Evolutionary conservation across 2,888 invertebrate species (phyloP).

Genomic region (Hyposoter didymator): DNA sequence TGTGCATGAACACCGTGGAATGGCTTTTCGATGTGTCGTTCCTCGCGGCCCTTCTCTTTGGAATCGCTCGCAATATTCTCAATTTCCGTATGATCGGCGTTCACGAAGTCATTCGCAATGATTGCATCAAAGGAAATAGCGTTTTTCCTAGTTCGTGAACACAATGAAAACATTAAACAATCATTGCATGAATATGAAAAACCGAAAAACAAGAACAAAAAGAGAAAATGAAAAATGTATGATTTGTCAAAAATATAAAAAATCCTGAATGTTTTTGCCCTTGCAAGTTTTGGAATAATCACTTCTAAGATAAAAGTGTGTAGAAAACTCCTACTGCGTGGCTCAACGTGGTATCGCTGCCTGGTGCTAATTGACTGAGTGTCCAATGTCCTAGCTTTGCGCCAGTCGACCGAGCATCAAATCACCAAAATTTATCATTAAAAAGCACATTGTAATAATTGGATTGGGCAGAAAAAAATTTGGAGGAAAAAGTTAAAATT

Average conservation of each 20-base stretch:
- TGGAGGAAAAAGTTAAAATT: too few species aligned
- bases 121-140: conserved; percentile 71
- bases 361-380: too few species aligned
- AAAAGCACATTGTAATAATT: too few species aligned
- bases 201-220: too few species aligned
- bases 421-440: too few species aligned
- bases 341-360: too few species aligned
- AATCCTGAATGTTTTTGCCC: background rate
- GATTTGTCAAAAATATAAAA: background rate
- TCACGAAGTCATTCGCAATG: conserved; percentile 59
- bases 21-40: conserved; percentile 75
- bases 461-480: too few species aligned
- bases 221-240: background rate
- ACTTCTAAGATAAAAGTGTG: too few species aligned
- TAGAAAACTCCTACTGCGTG: too few species aligned
- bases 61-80: conserved; percentile 73
- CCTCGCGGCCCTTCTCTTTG: conserved; percentile 70
- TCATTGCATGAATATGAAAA: background rate
- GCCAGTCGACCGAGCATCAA: too few species aligned
- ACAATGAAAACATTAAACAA: conserved; percentile 4
- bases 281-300: too few species aligned
- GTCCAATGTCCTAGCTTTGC: too few species aligned
- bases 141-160: conserved; percentile 70
- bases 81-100: conserved; percentile 74
- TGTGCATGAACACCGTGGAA: conserved; percentile 70